phyloP scores from a whole-genome alignment of 2,888 invertebrate genomes.

The Pammene fasciana region DNA sequence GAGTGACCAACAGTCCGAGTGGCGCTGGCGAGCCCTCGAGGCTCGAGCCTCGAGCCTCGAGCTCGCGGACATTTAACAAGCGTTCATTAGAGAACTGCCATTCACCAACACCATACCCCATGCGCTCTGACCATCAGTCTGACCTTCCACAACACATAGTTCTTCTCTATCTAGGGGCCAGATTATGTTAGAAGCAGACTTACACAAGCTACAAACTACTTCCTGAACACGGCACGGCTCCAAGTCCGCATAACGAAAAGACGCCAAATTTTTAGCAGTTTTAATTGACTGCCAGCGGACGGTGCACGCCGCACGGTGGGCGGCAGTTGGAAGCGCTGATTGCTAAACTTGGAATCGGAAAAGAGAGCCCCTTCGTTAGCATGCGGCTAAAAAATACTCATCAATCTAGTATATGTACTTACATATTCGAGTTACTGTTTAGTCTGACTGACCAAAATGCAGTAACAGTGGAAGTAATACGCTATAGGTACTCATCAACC shows the following conservation, averaged over 20 bases:
- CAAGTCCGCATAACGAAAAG: constrained; percentile 1
- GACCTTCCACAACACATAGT: not conserved
- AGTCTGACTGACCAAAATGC: too few relatives aligned
- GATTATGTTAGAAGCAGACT: not conserved
- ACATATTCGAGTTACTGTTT: too few relatives aligned
- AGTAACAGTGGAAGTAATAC: too few relatives aligned
- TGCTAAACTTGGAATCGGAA: constrained; percentile 1
- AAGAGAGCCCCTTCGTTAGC: not conserved
- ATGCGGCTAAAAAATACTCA: not conserved
- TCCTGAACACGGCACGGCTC: not conserved
- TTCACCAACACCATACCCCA: constrained; percentile 1
- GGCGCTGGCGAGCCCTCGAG: constrained; percentile 2
- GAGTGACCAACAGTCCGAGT: constrained; percentile 19
- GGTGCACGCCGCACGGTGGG: too few relatives aligned
- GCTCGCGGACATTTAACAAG: constrained; percentile 20
- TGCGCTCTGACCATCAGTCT: not conserved
- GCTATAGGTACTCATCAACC: too few relatives aligned
- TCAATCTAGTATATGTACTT: not conserved
- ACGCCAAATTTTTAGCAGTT: constrained; percentile 6
- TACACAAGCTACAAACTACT: not conserved
- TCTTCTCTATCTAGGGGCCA: not conserved
- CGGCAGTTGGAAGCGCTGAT: not conserved
- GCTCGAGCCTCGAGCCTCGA: not conserved
- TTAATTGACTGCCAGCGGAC: constrained; percentile 5
- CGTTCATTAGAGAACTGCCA: constrained; percentile 22